Conservation (phyloP, 2,113 vertebrate species). For the Chaetops frenatus region DNA sequence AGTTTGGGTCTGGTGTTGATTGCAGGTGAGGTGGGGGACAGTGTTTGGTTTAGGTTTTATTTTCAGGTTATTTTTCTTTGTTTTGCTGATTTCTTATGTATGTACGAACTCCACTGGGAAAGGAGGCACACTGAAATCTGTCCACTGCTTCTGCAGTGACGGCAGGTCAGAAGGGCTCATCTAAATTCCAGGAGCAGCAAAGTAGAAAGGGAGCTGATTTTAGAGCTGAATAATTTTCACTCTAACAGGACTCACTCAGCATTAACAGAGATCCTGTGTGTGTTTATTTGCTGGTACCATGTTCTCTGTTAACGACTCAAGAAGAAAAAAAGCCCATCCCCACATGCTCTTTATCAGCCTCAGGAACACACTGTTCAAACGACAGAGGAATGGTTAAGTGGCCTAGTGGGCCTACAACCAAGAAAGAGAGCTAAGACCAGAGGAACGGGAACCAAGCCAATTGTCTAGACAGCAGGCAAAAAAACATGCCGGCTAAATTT, state of each 20-base stretch:
- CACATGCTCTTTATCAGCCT: neutral
- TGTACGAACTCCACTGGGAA: neutral
- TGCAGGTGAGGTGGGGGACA: neutral
- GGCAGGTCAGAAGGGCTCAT: neutral
- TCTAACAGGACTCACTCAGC: neutral
- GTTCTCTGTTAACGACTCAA: neutral
- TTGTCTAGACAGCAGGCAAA: slow-evolving; percentile 60
- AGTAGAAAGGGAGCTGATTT: neutral
- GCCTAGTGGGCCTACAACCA: slow-evolving; percentile 22
- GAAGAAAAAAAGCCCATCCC: neutral
- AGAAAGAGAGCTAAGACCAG: neutral
- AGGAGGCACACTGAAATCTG: neutral
- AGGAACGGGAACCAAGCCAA: slow-evolving; percentile 13
- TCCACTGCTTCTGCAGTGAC: neutral
- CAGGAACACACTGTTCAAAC: neutral
- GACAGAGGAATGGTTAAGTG: neutral
- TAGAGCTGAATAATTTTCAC: neutral
- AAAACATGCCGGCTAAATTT: slow-evolving; percentile 42
- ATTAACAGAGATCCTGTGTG: neutral
- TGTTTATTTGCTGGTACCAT: neutral
- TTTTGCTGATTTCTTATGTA: rapidly evolving
- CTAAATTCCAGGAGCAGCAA: neutral
- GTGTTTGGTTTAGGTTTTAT: neutral
- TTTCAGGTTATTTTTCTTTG: neutral
- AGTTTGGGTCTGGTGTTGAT: neutral